Percentiles rank a stretch among this genome's conserved stretches.
Conservation (phyloP, 2,797 vertebrate species). For the Prionace glauca region DNA sequence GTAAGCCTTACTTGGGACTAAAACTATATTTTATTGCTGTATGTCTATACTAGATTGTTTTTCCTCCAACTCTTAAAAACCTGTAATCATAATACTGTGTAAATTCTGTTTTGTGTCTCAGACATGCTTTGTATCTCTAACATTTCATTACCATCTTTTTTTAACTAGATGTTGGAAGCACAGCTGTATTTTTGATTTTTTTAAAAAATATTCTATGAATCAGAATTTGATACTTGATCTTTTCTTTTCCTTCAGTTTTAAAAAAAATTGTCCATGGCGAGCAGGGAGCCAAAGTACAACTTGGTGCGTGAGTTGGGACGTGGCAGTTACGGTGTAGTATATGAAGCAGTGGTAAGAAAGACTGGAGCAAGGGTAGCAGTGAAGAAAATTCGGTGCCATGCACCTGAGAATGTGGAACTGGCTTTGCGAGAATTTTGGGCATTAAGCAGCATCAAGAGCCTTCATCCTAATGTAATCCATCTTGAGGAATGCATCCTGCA, state of each 20-base stretch:
- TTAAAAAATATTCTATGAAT: neutral
- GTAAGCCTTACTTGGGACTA: no score
- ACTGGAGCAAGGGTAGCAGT: constrained; percentile 83
- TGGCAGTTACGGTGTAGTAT: constrained; percentile 95
- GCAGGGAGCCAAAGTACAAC: constrained; percentile 97
- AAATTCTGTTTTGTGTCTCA: no score
- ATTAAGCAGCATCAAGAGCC: constrained; percentile 95
- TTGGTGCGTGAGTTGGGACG: constrained; percentile 98
- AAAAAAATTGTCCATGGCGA: constrained; percentile 83
- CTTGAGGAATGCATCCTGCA: constrained; percentile 94
- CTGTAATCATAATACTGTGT: no score
- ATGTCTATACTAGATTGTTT: neutral
- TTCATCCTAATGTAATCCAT: constrained; percentile 95
- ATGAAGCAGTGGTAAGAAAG: constrained; percentile 84
- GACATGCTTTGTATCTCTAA: neutral
- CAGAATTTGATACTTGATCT: neutral
- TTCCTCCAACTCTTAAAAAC: neutral
- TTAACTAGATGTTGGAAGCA: neutral
- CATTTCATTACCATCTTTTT: neutral
- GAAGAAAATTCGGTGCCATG: constrained; percentile 96
- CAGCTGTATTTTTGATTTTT: neutral
- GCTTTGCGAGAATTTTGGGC: constrained; percentile 96
- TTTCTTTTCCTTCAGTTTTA: constrained; percentile 54
- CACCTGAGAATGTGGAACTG: constrained; percentile 93
- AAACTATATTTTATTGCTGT: neutral